phyloP scores from a whole-genome alignment of 2,888 invertebrate species.

The Trichopria drosophilae region DNA sequence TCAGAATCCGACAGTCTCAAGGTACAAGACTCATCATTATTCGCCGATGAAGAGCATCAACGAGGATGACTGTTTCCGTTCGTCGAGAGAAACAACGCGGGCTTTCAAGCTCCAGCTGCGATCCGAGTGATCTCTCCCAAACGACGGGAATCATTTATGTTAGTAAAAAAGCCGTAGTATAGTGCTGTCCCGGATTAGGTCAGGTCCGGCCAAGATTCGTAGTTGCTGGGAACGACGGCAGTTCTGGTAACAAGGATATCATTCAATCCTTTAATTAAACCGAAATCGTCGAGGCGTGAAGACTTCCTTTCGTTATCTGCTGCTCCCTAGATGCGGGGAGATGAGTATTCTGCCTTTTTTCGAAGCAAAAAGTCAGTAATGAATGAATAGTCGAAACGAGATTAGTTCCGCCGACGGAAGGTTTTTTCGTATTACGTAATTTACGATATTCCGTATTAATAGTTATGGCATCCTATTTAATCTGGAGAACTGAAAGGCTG shows the following conservation, averaged over 20 bases:
- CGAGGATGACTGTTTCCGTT: slow-evolving; percentile 44
- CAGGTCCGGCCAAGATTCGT: slow-evolving; percentile 41
- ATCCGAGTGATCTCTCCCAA: slow-evolving; percentile 22
- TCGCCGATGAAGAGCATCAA: slow-evolving; percentile 48
- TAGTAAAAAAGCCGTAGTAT: slow-evolving; percentile 41
- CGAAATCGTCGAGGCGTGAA: slow-evolving; percentile 22
- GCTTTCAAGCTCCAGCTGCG: slow-evolving; percentile 43
- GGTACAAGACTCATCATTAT: slow-evolving; percentile 51
- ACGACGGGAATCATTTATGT: slow-evolving; percentile 30
- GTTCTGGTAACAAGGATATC: slow-evolving; percentile 42
- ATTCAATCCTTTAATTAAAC: slow-evolving; percentile 45
- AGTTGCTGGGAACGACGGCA: slow-evolving; percentile 26
- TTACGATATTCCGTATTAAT: no score
- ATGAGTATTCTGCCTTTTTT: slow-evolving; percentile 16
- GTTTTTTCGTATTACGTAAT: no score
- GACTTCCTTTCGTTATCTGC: slow-evolving; percentile 14
- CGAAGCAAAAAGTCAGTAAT: background rate
- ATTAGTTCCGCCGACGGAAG: no score
- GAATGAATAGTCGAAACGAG: no score
- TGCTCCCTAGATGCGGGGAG: no score
- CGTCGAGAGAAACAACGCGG: slow-evolving; percentile 45
- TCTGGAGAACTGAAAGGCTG: no score
- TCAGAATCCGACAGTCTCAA: slow-evolving; percentile 29
- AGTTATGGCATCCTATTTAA: no score
- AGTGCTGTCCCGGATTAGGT: slow-evolving; percentile 38